Base-by-base conservation (phyloP, 1,140 invertebrate species). In the Drosophila albomicans region DNA sequence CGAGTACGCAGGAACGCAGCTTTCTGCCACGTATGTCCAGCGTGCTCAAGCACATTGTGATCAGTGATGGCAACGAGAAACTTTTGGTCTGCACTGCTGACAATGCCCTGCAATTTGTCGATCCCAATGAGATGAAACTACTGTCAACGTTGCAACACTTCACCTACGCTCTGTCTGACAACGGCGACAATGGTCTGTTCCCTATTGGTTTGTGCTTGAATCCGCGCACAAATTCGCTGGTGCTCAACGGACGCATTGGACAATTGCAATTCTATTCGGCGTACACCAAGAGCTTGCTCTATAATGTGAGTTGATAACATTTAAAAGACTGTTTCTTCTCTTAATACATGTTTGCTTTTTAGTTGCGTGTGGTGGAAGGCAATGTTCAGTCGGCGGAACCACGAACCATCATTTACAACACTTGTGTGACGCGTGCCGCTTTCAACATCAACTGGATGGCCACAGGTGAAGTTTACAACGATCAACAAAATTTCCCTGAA, bases 201-300 rank as follows among this genome's bases (percentile, higher is more conserved):
- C 94, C 95, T 45, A 93, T 95, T 66, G 96, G 96, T 0, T 91
- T 97, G 20, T 90, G 93, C 5, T 93, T 95, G 74, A 96, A 97
- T 93, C 95, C 95, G 0, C 93, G 94, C 59, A 95, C 95, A 0
- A 93, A 95, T 71, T 93, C 95, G 45, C 86, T 98, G 11, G 94
- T 97, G 6, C 93, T 96, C 48, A 98, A 97, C 93, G 96, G 96
- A 41, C 94, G 95, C 77, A 94, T 95, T 1, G 97, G 97, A 25
- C 95, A 97, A 81, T 92, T 98, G 45, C 97, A 98, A 92, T 97
- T 97, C 93, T 97, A 95, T 91, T 95, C 95, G 54, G 94, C 95
- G 1, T 93, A 94, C 58, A 94, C 94, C 4, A 95, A 95, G 79
- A 95, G 93, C 78, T 93, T 97, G 61, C 88, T 97, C 0, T 97